Base-by-base conservation (phyloP, 2,113 vertebrate species). In the Clupea harengus region DNA sequence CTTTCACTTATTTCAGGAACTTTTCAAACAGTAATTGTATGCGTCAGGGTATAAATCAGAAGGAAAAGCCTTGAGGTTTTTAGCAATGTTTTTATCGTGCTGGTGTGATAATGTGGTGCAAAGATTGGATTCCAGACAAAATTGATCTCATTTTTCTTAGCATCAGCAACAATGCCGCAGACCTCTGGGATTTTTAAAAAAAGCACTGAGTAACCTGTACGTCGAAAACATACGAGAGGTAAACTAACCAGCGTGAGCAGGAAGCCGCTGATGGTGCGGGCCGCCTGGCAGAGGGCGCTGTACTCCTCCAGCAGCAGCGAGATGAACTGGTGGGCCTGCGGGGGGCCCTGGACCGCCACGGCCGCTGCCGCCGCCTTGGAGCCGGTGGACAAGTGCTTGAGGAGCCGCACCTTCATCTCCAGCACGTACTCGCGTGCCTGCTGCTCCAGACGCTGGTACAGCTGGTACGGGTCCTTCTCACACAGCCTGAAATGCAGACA, bases 271-370 rank as follows among this genome's bases (percentile, higher is more conserved):
- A 99, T 97, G 92, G 97, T 98, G 93, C 97, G 96, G 0, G 98
- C 97, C 0, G 98, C 98, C 94, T 98, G 98, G 88, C 98, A 99
- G 88, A 99, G 97, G 39, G 97, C 97, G 6, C 92, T 95, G 86
- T 99, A 99, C 91, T 99, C 98, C 90, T 99, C 98, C 46, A 99
- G 95, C 20, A 99, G 96, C 89, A 99, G 95, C 0, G 98, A 99
- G 92, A 99, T 94, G 93, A 99, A 98, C 93, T 97, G 97, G 88
- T 98, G 97, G 0, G 98, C 98, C 92, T 99, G 98, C 0, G 97
- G 97, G 0, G 98, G 97, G 64, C 97, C 97, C 85, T 97, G 96
- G 83, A 94, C 92, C 22, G 91, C 64, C 64, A 28, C 93, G 0
- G 95, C 93, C 28, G 93, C 90, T 6, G 92, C 83, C 54, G 54